These are phyloP conservation scores for Pseudochirops cupreus DNA, from an alignment of 2,797 vertebrate genomes.

Conservation along the genomic window DNA sequence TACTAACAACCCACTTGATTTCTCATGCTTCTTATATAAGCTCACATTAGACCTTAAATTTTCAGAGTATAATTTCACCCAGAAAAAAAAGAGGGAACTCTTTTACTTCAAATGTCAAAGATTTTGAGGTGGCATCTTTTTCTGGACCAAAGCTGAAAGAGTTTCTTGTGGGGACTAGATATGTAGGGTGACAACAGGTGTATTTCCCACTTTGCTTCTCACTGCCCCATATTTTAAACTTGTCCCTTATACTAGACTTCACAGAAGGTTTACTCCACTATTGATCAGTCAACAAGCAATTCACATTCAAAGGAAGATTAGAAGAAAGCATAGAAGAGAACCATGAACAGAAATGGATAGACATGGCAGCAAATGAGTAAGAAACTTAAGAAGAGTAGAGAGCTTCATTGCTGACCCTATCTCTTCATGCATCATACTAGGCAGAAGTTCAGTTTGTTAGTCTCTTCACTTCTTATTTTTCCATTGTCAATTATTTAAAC, in stretches of 20 bases:
- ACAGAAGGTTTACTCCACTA: neutral
- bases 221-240: neutral
- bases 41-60: conserved; percentile 53
- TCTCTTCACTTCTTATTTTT: no score
- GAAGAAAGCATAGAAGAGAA: no score
- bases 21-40: conserved; percentile 64
- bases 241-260: conserved; percentile 52
- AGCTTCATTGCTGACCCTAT: no score
- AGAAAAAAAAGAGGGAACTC: neutral
- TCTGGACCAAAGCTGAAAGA: conserved; percentile 44
- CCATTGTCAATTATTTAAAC: no score
- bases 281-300: no score
- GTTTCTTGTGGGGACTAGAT: neutral
- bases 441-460: no score
- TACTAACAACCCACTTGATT: conserved; percentile 69
- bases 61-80: neutral
- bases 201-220: neutral
- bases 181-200: no score
- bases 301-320: no score
- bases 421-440: no score
- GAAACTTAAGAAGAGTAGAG: no score
- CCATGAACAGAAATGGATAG: no score
- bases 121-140: conserved; percentile 47
- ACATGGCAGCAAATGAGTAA: no score
- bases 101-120: conserved; percentile 8